Evolutionary conservation across 2,888 invertebrate genomes (phyloP), one percentile per base, ranked within the genome.

Genomic region (Balanococcus diminutus): DNA sequence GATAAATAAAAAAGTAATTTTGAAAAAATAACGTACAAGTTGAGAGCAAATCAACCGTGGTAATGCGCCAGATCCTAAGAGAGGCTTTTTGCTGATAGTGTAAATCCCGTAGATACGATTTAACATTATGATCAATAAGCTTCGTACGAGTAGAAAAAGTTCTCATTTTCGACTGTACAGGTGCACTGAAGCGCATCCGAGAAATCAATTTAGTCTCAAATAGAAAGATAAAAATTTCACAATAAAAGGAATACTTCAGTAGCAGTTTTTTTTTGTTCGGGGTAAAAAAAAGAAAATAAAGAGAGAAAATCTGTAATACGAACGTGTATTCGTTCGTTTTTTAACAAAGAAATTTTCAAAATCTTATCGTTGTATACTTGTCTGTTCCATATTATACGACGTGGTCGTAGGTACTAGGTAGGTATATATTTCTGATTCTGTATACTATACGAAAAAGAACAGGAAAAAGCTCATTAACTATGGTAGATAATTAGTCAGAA

Each of bases 321-420:
- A 14, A 42, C 14, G 9, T 14, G 16, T 42, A 42, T 56, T 22
- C 22, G 11, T 14, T 4, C 56, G 2, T 19, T 3, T 67, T 19
- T 25, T 9, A 67, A 67, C 61, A 67, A 67, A 67, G 61, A 67
- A 25, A 67, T 67, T 67, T n/a, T 67, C 61, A 67, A 51, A n/a
- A 67, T 67, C 61, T 67, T 67, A 51, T 51, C 51, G 19, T 51
- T 9, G 25, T 46, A 46, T 46, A 67, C 28, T 11, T 67, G 61
- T 67, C 61, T 25, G 25, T 67, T 67, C 61, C 61, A 67, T 67
- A 67, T 28, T 67, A 14, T 42, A 42, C 8, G 14, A 14, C 14
- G 16, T 3, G 42, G 16, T 42, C 14, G 16, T 42, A 16, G 42
- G 2, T 42, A 42, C 16, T 42, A 14, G n/a, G n/a, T n/a, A n/a